Evolutionary conservation across 2,113 vertebrate species (phyloP), one percentile per base, ranked within the genome.

Genomic region (Mesitornis unicolor): DNA sequence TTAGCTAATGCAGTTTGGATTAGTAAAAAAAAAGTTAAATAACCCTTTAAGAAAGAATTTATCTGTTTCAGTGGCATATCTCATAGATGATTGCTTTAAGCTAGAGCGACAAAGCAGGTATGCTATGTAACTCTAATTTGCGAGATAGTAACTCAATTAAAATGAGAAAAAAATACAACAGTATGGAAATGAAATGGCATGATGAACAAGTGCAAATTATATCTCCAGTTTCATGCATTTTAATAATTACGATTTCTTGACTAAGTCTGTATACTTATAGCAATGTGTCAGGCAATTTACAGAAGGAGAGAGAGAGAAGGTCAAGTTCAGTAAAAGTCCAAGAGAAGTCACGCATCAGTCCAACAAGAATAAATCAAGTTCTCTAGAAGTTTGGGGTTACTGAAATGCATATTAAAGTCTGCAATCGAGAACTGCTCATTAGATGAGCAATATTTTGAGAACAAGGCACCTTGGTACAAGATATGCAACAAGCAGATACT

Each of bases 211-310:
- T 86, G 91, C 47, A 71, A 95, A 89, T 92, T 89, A 26, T 54
- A 22, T 90, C 87, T 96, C 56, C 56, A 51, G 80, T 93, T 95
- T 78, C 80, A 81, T 69, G 11, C 10, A 11, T 84, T 94, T 84
- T 84, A 43, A 56, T 95, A 94, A 93, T 91, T 91, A 56, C 29
- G 77, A 12, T 92, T 86, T 73, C 87, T 79, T 94, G 78, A 88
- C 82, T 79, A 65, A 73, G 18, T 84, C 47, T 84, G 43, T 73
- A 18, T 59, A 51, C 21, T 87, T 84, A 45, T 24, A 95, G 73
- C 88, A 67, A 22, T 3, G 83, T 92, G 76, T 59, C 60, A 86
- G 79, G 87, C 71, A 94, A 81, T 93, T 93, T 83, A 40, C 75
- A 80, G 81, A 28, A 80, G 73, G 67, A 71, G 75, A 56, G 43